These are phyloP conservation scores for Eutrigla gurnardus DNA, from an alignment of 2,797 vertebrate genomes.

Conservation along the genomic window DNA sequence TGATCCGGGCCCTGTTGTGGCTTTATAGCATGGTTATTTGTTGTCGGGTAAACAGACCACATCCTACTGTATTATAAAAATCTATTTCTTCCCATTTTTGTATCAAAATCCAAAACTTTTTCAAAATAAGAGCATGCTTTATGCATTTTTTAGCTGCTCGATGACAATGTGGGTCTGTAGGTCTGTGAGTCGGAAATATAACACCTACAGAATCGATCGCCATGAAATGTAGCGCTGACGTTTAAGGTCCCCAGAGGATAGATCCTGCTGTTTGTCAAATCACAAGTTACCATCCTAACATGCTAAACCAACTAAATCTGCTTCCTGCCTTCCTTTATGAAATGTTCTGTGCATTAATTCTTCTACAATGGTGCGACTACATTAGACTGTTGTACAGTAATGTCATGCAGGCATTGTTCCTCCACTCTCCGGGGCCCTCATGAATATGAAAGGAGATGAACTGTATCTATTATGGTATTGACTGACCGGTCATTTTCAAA, in stretches of 20 bases:
- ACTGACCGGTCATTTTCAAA: conserved; percentile 44
- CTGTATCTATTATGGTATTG: conserved; percentile 48
- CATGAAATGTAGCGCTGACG: no score
- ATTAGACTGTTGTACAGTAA: conserved; percentile 1
- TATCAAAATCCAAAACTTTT: not conserved
- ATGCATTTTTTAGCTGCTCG: no score
- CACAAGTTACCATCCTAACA: no score
- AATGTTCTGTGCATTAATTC: not conserved
- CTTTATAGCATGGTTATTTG: not conserved
- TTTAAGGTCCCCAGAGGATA: no score
- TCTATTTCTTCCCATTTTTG: not conserved
- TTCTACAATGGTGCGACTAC: no score
- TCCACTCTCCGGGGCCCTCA: conserved; percentile 4
- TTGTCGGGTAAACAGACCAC: not conserved
- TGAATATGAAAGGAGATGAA: conserved; percentile 46
- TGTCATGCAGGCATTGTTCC: conserved; percentile 6
- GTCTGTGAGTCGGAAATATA: no score
- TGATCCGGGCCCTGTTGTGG: conserved; percentile 11
- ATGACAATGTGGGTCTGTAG: no score
- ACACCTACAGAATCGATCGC: no score
- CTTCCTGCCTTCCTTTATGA: no score
- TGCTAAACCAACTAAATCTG: no score
- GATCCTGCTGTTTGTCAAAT: no score
- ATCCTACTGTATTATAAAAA: no score
- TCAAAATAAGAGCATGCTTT: not conserved